Evolutionary conservation across 2,888 invertebrate species (phyloP).

Genomic region (Acleris cristana): DNA sequence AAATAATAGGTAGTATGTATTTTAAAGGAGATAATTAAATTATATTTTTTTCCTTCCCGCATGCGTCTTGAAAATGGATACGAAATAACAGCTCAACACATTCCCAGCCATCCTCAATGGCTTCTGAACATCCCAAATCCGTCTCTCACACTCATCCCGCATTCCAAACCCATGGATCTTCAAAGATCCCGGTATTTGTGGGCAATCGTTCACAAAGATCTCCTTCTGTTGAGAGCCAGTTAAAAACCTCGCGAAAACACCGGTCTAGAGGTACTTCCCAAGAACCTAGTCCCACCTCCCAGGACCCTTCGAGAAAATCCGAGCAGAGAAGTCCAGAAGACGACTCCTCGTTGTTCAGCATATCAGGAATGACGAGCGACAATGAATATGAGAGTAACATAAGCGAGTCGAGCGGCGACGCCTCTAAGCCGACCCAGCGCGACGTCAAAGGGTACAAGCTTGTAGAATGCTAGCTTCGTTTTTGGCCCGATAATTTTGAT

Average conservation of each 20-base stretch:
- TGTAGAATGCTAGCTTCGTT: slow-evolving; percentile 77
- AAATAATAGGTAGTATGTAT: slow-evolving; percentile 43
- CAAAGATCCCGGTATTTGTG: slow-evolving; percentile 89
- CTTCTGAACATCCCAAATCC: slow-evolving; percentile 77
- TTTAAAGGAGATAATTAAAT: slow-evolving; percentile 50
- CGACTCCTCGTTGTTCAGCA: slow-evolving; percentile 82
- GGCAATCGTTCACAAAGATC: slow-evolving; percentile 85
- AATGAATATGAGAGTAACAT: slow-evolving; percentile 83
- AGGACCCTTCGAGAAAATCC: slow-evolving; percentile 74
- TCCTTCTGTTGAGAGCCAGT: slow-evolving; percentile 73
- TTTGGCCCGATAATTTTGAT: slow-evolving; percentile 70
- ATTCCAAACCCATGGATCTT: slow-evolving; percentile 86
- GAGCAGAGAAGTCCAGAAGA: slow-evolving; percentile 83
- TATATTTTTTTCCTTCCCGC: slow-evolving; percentile 72
- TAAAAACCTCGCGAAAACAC: slow-evolving; percentile 63
- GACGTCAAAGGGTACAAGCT: slow-evolving; percentile 80
- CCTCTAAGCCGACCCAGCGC: slow-evolving; percentile 76
- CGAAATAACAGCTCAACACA: slow-evolving; percentile 76
- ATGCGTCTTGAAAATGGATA: slow-evolving; percentile 68
- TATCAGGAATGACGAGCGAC: slow-evolving; percentile 84
- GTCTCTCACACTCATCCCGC: slow-evolving; percentile 80
- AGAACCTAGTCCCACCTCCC: slow-evolving; percentile 78
- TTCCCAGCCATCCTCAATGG: slow-evolving; percentile 82
- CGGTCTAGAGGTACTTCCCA: slow-evolving; percentile 72
- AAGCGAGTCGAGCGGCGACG: slow-evolving; percentile 80